These are phyloP conservation scores for Nudaria mundana DNA, from an alignment of 2,888 invertebrate species.

Conservation along the genomic window DNA sequence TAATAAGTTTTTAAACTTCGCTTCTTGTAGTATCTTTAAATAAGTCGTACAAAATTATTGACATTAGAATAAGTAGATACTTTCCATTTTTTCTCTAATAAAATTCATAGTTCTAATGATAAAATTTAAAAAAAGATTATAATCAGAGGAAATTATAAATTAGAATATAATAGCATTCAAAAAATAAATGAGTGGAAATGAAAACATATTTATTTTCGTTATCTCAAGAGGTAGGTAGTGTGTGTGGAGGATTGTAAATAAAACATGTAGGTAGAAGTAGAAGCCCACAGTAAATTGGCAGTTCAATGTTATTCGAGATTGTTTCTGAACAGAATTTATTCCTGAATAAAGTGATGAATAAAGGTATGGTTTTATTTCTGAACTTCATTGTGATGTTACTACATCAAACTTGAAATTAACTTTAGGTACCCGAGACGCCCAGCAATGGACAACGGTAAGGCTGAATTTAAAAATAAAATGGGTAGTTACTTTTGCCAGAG, in stretches of 20 bases:
- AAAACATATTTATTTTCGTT: conserved; percentile 69
- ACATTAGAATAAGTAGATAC: conserved; percentile 38
- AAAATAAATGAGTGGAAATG: conserved; percentile 45
- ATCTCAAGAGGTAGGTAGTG: conserved; percentile 36
- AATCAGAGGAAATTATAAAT: conserved; percentile 50
- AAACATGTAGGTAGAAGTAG: conserved; percentile 41
- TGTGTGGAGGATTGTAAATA: conserved; percentile 38
- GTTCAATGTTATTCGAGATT: conserved; percentile 50
- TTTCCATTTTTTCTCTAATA: conserved; percentile 39
- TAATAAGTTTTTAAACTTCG: conserved; percentile 17
- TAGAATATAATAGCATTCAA: conserved; percentile 47
- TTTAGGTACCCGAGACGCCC: too few species aligned
- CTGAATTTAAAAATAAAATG: too few species aligned
- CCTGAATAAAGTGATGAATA: conserved; percentile 64
- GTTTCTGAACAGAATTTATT: conserved; percentile 66
- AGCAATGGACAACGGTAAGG: too few species aligned
- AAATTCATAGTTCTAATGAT: conserved; percentile 31
- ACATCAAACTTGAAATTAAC: not conserved
- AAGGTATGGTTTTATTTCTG: conserved; percentile 26
- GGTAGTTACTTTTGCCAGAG: too few species aligned
- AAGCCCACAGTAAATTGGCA: conserved; percentile 22
- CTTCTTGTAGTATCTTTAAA: conserved; percentile 27
- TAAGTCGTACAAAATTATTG: conserved; percentile 33
- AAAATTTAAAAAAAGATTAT: conserved; percentile 34
- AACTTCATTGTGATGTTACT: not conserved